A percentile compares a stretch with the other conserved stretches of the same genome.
phyloP scores from a whole-genome alignment of 1,140 invertebrate genomes.

The Eufriesea mexicana region DNA sequence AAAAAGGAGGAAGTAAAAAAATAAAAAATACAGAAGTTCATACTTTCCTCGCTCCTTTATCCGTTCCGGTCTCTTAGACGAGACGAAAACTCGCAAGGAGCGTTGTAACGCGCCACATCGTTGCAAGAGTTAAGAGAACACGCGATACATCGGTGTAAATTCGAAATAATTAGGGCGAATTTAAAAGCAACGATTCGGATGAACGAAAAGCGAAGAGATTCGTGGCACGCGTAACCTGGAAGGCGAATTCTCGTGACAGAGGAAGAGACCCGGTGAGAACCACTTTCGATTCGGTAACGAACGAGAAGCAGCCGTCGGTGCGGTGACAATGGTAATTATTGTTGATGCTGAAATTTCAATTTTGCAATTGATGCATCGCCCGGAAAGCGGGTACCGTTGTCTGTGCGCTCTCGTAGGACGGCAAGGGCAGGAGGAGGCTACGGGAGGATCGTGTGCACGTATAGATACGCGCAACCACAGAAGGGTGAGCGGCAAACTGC shows the following conservation, averaged over 20 bases:
- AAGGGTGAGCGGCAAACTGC: slow-evolving; percentile 73
- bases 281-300: slow-evolving; percentile 70
- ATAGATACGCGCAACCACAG: slow-evolving; percentile 65
- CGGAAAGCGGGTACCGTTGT: slow-evolving; percentile 56
- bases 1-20: background rate
- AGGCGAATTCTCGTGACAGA: background rate
- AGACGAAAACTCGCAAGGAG: background rate
- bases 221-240: background rate
- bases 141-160: background rate
- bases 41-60: background rate
- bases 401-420: background rate
- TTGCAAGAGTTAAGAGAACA: background rate
- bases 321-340: slow-evolving; percentile 78
- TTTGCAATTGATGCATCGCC: slow-evolving; percentile 79
- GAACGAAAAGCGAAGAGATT: background rate
- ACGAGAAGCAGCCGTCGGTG: slow-evolving; percentile 61
- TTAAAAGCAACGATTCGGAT: background rate
- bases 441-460: slow-evolving; percentile 27
- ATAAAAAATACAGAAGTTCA: background rate
- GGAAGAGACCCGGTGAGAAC: slow-evolving; percentile 57
- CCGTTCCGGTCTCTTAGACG: background rate
- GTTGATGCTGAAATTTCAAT: slow-evolving; percentile 79
- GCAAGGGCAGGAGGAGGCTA: slow-evolving; percentile 31
- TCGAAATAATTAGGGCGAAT: background rate
- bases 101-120: background rate